phyloP scores from a whole-genome alignment of 2,113 vertebrate genomes.

The Noctilio leporinus region DNA sequence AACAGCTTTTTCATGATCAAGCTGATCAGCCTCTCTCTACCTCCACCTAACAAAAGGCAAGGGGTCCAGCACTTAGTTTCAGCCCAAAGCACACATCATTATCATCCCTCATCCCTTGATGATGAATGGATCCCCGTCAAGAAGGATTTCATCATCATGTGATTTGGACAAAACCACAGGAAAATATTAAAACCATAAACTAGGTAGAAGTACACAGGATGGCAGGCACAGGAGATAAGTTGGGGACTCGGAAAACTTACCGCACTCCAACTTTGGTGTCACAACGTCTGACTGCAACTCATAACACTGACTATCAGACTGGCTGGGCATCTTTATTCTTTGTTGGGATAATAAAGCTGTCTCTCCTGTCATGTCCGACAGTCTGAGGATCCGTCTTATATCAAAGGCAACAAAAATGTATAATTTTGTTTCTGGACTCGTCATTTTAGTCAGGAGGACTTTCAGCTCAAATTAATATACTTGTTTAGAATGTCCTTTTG shows the following conservation, averaged over 20 bases:
- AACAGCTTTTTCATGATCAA: conserved; percentile 18
- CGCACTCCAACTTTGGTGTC: conserved; percentile 40
- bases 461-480: conserved; percentile 61
- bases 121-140: conserved; percentile 46
- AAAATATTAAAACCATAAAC: conserved; percentile 75
- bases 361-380: conserved; percentile 36
- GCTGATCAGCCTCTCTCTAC: conserved; percentile 45
- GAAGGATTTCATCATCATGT: conserved; percentile 59
- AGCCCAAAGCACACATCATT: conserved; percentile 43
- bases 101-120: conserved; percentile 58
- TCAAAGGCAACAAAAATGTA: conserved; percentile 44
- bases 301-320: not conserved
- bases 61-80: not conserved
- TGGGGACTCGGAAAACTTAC: conserved; percentile 57
- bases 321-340: conserved; percentile 60
- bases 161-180: conserved; percentile 35
- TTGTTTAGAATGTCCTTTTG: not conserved
- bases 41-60: conserved; percentile 18
- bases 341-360: conserved; percentile 56
- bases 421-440: not conserved
- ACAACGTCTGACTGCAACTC: conserved; percentile 34
- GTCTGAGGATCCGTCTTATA: conserved; percentile 38
- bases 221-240: conserved; percentile 36
- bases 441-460: conserved; percentile 40
- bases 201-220: not conserved